Conservation (phyloP, 2,113 vertebrate genomes). For the Onychorhynchus coronatus region DNA sequence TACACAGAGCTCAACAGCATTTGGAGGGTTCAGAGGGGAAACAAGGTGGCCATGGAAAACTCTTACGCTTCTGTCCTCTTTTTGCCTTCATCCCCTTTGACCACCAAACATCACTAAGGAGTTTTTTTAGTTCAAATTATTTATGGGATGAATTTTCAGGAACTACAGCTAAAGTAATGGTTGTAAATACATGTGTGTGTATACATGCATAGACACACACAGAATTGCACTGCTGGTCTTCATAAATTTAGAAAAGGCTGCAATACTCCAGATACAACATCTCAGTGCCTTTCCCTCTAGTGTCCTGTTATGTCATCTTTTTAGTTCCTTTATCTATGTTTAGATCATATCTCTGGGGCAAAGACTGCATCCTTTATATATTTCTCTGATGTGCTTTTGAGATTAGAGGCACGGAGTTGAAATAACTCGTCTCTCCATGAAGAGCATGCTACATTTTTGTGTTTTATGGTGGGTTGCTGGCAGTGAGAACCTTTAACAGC, state of each 20-base stretch:
- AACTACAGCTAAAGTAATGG: background rate
- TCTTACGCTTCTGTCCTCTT: background rate
- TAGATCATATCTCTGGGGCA: conserved; percentile 6
- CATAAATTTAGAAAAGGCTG: background rate
- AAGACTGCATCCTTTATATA: conserved; percentile 2
- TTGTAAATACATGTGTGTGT: background rate
- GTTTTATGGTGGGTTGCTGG: background rate
- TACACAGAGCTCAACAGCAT: background rate
- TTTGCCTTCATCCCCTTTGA: background rate
- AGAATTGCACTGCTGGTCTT: background rate
- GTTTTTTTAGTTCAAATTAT: background rate
- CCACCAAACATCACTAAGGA: background rate
- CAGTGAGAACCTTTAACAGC: background rate
- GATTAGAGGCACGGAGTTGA: background rate
- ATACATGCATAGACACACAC: background rate
- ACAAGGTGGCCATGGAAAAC: background rate
- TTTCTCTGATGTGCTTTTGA: conserved; percentile 25
- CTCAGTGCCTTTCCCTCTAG: background rate
- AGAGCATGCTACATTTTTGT: background rate
- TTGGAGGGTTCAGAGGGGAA: background rate
- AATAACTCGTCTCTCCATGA: conserved; percentile 31
- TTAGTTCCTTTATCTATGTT: conserved; percentile 6
- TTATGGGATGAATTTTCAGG: background rate
- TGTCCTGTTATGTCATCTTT: conserved; percentile 6
- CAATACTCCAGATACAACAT: background rate